phyloP scores from a whole-genome alignment of 2,888 invertebrate genomes.

The Standfussiana lucernea region DNA sequence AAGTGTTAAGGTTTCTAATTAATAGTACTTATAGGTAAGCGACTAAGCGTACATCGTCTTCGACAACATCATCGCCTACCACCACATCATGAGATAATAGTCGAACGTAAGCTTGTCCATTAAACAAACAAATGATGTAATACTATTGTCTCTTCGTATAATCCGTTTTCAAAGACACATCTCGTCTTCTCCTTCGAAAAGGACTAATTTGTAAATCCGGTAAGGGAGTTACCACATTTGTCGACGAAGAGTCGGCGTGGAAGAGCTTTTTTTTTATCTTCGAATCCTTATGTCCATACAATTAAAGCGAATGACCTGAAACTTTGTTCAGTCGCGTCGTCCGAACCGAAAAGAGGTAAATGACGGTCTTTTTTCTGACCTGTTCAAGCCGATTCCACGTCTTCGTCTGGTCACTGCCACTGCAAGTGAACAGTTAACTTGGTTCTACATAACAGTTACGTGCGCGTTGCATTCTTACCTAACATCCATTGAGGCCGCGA shows the following conservation, averaged over 20 bases:
- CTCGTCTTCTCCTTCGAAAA: not conserved
- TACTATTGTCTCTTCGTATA: not conserved
- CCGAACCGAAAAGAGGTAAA: not conserved
- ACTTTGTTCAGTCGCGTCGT: not conserved
- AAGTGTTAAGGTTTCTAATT: not conserved
- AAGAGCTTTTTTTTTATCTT: not conserved
- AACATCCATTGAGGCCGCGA: slow-evolving; percentile 45
- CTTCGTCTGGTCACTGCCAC: not conserved
- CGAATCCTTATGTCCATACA: not conserved
- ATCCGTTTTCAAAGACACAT: not conserved
- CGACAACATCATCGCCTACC: not conserved
- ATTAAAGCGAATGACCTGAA: not conserved
- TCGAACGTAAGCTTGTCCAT: not conserved
- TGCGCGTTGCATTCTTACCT: slow-evolving; percentile 59
- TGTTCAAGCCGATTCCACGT: not conserved
- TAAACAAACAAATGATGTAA: not conserved
- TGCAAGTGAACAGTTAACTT: slow-evolving; percentile 53
- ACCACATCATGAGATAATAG: not conserved
- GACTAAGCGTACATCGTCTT: not conserved
- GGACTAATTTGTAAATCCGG: slow-evolving; percentile 11
- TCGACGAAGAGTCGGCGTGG: not conserved
- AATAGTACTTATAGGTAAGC: not conserved
- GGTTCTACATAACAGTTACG: slow-evolving; percentile 58
- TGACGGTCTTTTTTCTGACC: not conserved
- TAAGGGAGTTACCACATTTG: not conserved